Evolutionary conservation across 2,797 vertebrate species (phyloP).

Genomic region (Periparus ater): DNA sequence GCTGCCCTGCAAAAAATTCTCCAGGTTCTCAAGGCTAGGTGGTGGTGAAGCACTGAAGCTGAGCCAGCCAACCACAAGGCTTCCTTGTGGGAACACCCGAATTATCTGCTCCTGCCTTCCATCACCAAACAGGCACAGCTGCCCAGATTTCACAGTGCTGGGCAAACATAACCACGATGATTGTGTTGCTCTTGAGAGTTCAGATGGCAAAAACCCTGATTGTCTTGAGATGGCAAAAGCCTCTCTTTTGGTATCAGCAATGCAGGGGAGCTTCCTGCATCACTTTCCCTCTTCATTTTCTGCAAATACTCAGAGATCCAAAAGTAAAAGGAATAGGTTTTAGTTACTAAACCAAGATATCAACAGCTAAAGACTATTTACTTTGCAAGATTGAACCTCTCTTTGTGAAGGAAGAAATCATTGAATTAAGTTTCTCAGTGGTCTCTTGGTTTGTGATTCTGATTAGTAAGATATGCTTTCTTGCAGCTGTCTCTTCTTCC

Average conservation of each 20-base stretch:
- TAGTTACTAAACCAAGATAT: neutral
- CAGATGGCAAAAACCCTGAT: neutral
- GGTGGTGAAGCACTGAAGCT: neutral
- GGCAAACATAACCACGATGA: neutral
- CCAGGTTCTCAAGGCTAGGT: neutral
- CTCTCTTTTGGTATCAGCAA: neutral
- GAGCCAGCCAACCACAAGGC: fast-evolving
- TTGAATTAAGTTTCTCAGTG: neutral
- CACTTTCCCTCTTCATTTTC: neutral
- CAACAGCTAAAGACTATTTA: neutral
- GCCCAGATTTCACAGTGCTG: neutral
- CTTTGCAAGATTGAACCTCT: neutral
- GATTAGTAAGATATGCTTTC: neutral
- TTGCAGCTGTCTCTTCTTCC: neutral
- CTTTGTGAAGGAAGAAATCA: neutral
- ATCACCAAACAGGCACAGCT: neutral
- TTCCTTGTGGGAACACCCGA: fast-evolving
- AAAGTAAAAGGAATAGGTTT: neutral
- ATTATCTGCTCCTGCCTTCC: neutral
- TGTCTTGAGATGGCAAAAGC: neutral
- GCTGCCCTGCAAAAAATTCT: neutral
- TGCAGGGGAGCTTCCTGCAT: fast-evolving
- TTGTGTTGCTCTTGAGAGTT: neutral
- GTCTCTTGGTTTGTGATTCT: neutral
- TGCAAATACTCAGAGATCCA: neutral